Base-by-base conservation (phyloP, 2,797 vertebrate genomes). In the Poeciliopsis infans region DNA sequence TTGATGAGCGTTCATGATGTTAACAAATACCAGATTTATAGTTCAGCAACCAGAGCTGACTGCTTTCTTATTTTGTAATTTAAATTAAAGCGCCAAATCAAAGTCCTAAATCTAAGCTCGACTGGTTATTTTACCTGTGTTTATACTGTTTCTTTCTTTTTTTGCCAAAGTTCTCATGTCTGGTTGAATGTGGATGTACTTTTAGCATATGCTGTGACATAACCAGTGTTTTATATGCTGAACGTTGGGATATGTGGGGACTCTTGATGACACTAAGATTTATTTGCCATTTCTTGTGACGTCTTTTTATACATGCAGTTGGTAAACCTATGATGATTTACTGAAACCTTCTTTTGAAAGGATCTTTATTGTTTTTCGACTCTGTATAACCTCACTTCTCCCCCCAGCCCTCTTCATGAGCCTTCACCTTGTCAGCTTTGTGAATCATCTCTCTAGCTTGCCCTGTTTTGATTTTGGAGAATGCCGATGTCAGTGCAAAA, bases 101-200 rank as follows among this genome's bases (percentile, higher is more conserved):
- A 87, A 86, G 64, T 64, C 68, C 43, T 53, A 25, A 87, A 89
- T 87, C 77, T 81, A 86, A 86, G 64, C 71, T 68, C 33, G 71
- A 69, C 77, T 90, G 70, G 66, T 45, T 8, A 6, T 72, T 33
- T 84, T 64, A 41, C 49, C 53, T 61, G 82, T 69, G 64, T n/a
- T 46, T 69, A 75, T 71, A 76, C 79, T 74, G 33, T 70, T 13
- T 66, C 77, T 75, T 31, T 77, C 53, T 76, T 68, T 69, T 69
- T 51, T 87, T 78, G 87, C 87, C 86, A 86, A 91, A 83, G 82
- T 55, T 33, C 18, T 20, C 23, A 23, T 49, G 77, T 87, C 82
- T 90, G 89, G 85, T 85, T 91, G 85, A 92, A 91, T 90, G 87
- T 92, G 88, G 75, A 84, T 88, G 86, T 89, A 76, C 49, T 87